Evolutionary conservation across 2,888 invertebrate species (phyloP).

Genomic region (Nephrotoma guestfalica): DNA sequence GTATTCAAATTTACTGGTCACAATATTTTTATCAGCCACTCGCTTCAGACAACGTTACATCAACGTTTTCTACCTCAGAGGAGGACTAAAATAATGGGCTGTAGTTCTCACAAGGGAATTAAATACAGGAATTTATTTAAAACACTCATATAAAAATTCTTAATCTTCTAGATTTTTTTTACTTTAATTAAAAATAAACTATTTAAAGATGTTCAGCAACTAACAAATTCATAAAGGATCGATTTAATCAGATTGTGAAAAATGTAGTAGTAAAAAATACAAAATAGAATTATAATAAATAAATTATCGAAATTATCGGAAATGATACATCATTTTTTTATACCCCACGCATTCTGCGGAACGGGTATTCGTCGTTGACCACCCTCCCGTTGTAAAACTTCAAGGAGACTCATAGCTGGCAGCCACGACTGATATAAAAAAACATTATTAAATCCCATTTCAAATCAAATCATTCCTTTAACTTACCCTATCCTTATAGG

Average conservation of each 20-base stretch:
- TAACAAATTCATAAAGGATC: background rate
- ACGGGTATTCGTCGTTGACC: slow-evolving; percentile 67
- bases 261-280: background rate
- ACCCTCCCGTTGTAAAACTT: slow-evolving; percentile 65
- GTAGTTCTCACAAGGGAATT: too few relatives aligned
- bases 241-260: background rate
- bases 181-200: background rate
- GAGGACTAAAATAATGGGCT: too few relatives aligned
- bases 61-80: too few relatives aligned
- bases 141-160: background rate
- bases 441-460: background rate
- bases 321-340: slow-evolving; percentile 2
- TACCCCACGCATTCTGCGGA: slow-evolving; percentile 37
- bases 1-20: too few relatives aligned
- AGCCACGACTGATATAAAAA: slow-evolving; percentile 58
- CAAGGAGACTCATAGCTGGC: slow-evolving; percentile 72
- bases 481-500: slow-evolving; percentile 57
- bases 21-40: too few relatives aligned
- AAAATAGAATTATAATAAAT: background rate
- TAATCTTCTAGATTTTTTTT: background rate
- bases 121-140: background rate
- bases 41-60: too few relatives aligned
- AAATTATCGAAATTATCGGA: background rate
- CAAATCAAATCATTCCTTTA: background rate
- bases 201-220: background rate